Evolutionary conservation across 2,113 vertebrate genomes (phyloP), one percentile per base, ranked within the genome.

Genomic region (Nannobrachium achirus): DNA sequence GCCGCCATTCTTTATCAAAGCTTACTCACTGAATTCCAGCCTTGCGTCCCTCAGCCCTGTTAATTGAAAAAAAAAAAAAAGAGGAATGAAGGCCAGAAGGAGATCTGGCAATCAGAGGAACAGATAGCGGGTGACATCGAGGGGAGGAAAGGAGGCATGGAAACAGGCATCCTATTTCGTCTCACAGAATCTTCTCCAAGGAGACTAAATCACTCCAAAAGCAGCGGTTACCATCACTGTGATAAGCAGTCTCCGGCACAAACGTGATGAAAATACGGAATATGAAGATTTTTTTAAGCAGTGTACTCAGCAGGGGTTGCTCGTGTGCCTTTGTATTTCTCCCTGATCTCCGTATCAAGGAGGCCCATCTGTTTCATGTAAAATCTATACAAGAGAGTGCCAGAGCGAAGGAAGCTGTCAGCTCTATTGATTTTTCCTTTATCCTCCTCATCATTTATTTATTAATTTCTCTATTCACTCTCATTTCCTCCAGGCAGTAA

Each of bases 11-110:
- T 74, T 76, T 55, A 68, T 75, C 14, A 3, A 52, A 55, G 64
- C 65, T 59, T 62, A 77, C 50, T 7, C 33, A 20, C 56, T 66
- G 71, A 71, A 80, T 75, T 77, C 59, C 55, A 69, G 64, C 65
- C 18, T 3, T 74, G 25, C 57, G 7, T 83, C 56, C 66, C 61
- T 59, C 48, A 75, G 82, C 71, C 60, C 76, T n/a, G 65, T 71
- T 90, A 84, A 89, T 87, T 85, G 82, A 88, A 91, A 84, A 91
- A 84, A 79, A 15, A 65, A 48, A 20, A 73, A 78, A 49, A 66
- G 69, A 63, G 74, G 15, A 18, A 10, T 5, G 3, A 5, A 33
- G 25, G 25, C 25, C 25, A 33, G 25, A 33, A 33, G 25, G 6
- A 50, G n/a, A n/a, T n/a, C 57, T 56, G 71, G 52, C 66, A 73